A percentile compares a stretch with the other conserved stretches of the same genome.
Conservation (phyloP, 2,113 vertebrate species). For the Rhombomys opimus region DNA sequence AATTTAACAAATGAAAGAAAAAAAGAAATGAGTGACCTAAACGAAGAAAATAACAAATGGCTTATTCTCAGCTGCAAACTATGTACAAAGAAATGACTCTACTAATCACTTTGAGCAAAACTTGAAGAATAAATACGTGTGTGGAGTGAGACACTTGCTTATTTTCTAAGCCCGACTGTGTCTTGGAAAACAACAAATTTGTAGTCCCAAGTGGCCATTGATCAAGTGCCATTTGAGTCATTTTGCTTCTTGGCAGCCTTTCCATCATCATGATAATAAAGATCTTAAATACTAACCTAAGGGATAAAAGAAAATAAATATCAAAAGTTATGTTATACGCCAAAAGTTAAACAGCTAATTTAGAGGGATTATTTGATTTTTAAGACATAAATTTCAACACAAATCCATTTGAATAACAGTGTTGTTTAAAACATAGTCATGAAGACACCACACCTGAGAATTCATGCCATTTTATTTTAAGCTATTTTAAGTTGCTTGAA, state of each 20-base stretch:
- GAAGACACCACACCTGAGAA: not conserved
- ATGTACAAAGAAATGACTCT: not conserved
- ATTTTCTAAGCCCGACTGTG: not conserved
- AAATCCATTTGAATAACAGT: not conserved
- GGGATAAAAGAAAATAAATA: not conserved
- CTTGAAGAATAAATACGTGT: not conserved
- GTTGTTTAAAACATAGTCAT: not conserved
- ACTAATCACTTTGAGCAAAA: not conserved
- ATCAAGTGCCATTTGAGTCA: not conserved
- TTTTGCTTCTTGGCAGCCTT: slow-evolving; percentile 20
- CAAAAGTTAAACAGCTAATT: not conserved
- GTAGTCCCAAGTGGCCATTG: not conserved
- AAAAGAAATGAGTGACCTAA: not conserved
- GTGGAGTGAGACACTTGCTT: slow-evolving; percentile 11
- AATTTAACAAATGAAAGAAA: too few species aligned
- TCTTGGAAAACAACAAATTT: slow-evolving; percentile 17
- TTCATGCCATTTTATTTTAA: not conserved
- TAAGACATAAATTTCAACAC: not conserved
- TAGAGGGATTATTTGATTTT: not conserved
- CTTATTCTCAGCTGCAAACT: not conserved
- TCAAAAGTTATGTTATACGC: not conserved
- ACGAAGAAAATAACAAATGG: not conserved
- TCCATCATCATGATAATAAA: not conserved
- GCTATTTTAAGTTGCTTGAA: not conserved
- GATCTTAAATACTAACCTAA: not conserved